Evolutionary conservation across 2,113 vertebrate species (phyloP), one percentile per base, ranked within the genome.

Genomic region (Sclerurus mexicanus): DNA sequence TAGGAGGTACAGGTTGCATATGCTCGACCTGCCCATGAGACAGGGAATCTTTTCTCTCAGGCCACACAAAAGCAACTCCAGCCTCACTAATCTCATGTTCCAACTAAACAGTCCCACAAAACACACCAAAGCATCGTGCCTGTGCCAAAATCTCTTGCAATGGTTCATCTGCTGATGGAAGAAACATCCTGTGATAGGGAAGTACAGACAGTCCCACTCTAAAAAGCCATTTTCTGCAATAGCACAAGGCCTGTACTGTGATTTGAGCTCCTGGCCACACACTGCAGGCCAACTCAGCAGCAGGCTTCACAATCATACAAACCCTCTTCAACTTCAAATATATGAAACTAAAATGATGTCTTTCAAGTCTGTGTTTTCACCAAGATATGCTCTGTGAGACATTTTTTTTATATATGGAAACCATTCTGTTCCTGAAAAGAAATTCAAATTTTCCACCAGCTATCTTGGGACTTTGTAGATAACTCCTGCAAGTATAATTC

Each of bases 1-100:
- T 17, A 23, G 46, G 44, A 94, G 49, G 31, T 35, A 42, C 0
- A 42, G 39, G 52, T 59, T 64, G 37, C 28, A 44, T 11, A 31
- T 6, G 25, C 25, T 75, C 0, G 0, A 52, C 46, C 20, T 89
- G 74, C 44, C 53, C 4, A 1, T 1, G 4, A 53, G 44, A 35
- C 22, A 52, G 14, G 30, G 30, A 78, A 13, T 40, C 62, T 69
- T 35, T 75, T 66, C 58, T 39, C 66, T 75, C 35, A 15, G 30
- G 37, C 58, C 27, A 49, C 35, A 37, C 1, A 1, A 60, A 79
- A 10, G 49, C 40, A 69, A 4, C 18, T 78, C 50, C 77, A 42
- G 73, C 49, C 64, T 42, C 28, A 12, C 1, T 2, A 8, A 33
- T 53, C 10, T 73, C 40, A 20, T 16, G 7, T 15, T 44, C 73